Conservation (phyloP, 2,797 vertebrate species). For the Tiaroga cobitis region DNA sequence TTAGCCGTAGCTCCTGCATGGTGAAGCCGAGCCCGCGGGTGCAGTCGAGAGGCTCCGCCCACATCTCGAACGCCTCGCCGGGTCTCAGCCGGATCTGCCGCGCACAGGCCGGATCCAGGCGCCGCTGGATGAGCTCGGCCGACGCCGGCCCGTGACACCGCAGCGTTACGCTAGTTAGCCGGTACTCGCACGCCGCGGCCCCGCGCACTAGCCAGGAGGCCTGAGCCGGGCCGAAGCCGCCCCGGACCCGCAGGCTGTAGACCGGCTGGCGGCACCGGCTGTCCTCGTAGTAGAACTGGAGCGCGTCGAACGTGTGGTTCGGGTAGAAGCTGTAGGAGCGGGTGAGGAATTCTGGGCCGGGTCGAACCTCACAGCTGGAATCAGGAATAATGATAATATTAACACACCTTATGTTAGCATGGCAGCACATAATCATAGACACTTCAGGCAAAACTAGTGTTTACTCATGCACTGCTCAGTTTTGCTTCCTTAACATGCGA, state of each 20-base stretch:
- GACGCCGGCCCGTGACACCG: slow-evolving; percentile 75
- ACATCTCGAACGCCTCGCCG: slow-evolving; percentile 78
- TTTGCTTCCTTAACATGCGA: too few relatives aligned
- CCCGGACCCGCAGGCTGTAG: slow-evolving; percentile 81
- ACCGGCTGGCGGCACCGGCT: slow-evolving; percentile 83
- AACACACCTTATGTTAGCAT: too few relatives aligned
- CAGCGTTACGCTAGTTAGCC: slow-evolving; percentile 79
- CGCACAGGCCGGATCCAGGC: slow-evolving; percentile 77
- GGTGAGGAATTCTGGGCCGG: slow-evolving; percentile 87
- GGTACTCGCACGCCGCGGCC: slow-evolving; percentile 84
- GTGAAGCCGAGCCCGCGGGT: slow-evolving; percentile 83
- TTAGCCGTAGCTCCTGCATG: slow-evolving; percentile 87
- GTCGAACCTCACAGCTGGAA: slow-evolving; percentile 85
- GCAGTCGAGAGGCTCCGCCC: slow-evolving; percentile 78
- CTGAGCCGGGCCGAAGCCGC: slow-evolving; percentile 83
- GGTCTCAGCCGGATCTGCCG: slow-evolving; percentile 71
- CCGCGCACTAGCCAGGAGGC: slow-evolving; percentile 88
- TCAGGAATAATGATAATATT: slow-evolving; percentile 21
- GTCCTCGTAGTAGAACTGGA: slow-evolving; percentile 86
- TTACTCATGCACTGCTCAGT: background rate
- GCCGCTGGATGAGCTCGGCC: slow-evolving; percentile 72
- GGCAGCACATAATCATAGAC: background rate
- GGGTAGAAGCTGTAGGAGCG: slow-evolving; percentile 86
- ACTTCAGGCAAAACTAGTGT: background rate
- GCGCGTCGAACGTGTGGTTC: slow-evolving; percentile 85